phyloP scores from a whole-genome alignment of 1,140 invertebrate species.

The Pogonomyrmex barbatus region DNA sequence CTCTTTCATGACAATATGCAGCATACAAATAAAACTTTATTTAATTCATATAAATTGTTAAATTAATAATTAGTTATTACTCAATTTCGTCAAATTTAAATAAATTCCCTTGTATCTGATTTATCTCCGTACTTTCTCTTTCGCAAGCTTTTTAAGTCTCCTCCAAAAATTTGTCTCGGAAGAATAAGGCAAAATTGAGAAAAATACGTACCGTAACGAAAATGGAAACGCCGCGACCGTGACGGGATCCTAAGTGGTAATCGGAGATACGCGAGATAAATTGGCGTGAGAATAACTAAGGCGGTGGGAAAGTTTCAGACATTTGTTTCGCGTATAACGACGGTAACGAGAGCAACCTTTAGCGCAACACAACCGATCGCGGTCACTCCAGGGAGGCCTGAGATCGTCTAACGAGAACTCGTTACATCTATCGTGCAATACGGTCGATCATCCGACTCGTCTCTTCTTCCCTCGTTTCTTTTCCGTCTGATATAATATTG shows the following conservation, averaged over 20 bases:
- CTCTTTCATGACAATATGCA: neutral
- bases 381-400: neutral
- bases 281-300: slow-evolving; percentile 20
- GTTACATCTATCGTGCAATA: slow-evolving; percentile 27
- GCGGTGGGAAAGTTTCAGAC: slow-evolving; percentile 2
- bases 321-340: slow-evolving; percentile 42
- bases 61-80: neutral
- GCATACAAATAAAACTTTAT: neutral
- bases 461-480: neutral
- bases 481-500: slow-evolving; percentile 28
- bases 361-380: neutral
- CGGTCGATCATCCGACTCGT: neutral
- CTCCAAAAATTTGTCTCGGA: neutral
- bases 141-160: slow-evolving; percentile 1
- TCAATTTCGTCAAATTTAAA: neutral
- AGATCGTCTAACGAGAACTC: slow-evolving; percentile 23
- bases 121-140: neutral
- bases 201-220: slow-evolving; percentile 22
- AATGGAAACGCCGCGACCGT: slow-evolving; percentile 18
- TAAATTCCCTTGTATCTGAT: neutral
- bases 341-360: slow-evolving; percentile 42
- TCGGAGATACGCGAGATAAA: slow-evolving; percentile 61
- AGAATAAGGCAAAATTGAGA: neutral
- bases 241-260: slow-evolving; percentile 17
- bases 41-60: neutral